A percentile compares a stretch with the other conserved stretches of the same genome.
These are phyloP conservation scores for Teinopalpus imperialis DNA, from an alignment of 2,888 invertebrate species.

Conservation along the genomic window DNA sequence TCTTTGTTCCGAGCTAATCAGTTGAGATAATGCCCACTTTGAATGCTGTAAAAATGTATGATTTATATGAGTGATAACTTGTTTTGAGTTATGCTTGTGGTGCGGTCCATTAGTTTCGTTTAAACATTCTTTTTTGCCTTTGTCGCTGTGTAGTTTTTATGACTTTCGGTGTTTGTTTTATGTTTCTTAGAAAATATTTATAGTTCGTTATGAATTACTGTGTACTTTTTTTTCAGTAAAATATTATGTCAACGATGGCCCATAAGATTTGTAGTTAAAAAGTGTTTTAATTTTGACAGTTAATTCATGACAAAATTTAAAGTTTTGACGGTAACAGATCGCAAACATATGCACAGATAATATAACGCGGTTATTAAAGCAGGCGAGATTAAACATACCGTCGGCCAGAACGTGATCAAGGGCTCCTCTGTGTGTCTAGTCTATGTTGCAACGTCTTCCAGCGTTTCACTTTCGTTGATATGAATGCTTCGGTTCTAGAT, in stretches of 20 bases:
- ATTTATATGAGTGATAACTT: conserved; percentile 64
- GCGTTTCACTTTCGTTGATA: conserved; percentile 17
- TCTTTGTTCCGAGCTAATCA: conserved; percentile 60
- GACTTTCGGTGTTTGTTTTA: conserved; percentile 28
- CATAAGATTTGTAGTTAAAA: no score
- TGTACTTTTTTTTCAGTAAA: no score
- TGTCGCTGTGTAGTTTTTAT: conserved; percentile 27
- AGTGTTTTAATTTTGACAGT: no score
- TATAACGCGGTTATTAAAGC: neutral
- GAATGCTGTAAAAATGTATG: conserved; percentile 66
- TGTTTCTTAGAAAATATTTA: conserved; percentile 17
- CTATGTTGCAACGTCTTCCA: conserved; percentile 6
- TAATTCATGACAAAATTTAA: neutral
- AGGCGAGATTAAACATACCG: conserved; percentile 14
- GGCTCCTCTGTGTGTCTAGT: conserved; percentile 5
- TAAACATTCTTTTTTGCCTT: conserved; percentile 28
- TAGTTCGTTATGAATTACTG: no score
- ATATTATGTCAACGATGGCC: no score
- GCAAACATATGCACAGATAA: neutral
- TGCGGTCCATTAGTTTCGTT: conserved; percentile 32
- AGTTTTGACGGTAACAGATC: conserved; percentile 1
- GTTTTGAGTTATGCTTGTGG: conserved; percentile 38
- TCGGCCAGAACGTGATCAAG: conserved; percentile 23
- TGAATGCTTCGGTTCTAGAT: neutral
- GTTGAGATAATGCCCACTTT: conserved; percentile 67